These are phyloP conservation scores for Drosophila burlai DNA, from an alignment of 1,140 invertebrate species.

Conservation along the genomic window DNA sequence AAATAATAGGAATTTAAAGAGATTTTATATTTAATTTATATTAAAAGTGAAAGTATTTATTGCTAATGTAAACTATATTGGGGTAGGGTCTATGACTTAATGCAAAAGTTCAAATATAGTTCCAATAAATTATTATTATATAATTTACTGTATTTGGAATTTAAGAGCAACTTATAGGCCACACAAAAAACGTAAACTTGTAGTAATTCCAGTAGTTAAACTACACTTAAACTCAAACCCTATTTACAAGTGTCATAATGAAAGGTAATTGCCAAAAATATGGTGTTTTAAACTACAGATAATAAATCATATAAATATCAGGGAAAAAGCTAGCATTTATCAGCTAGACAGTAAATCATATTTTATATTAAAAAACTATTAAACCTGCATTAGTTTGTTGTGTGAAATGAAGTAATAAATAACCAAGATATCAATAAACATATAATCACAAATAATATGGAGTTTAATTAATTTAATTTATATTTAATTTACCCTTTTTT, in stretches of 20 bases:
- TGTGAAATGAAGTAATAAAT: neutral
- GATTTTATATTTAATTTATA: neutral
- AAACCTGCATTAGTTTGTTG: neutral
- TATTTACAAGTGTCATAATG: neutral
- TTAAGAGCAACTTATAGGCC: too few species aligned
- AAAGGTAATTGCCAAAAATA: neutral
- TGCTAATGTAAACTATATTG: conserved; percentile 11
- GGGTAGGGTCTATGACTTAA: conserved; percentile 7
- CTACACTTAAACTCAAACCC: neutral
- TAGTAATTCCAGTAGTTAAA: neutral
- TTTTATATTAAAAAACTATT: neutral
- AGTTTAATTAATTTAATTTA: neutral
- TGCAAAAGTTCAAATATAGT: too few species aligned
- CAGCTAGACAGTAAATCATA: neutral
- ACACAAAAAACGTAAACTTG: neutral
- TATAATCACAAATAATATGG: too few species aligned
- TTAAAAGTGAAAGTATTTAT: conserved; percentile 62
- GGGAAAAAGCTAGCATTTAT: neutral
- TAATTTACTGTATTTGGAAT: too few species aligned
- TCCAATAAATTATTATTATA: too few species aligned
- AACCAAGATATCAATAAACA: neutral
- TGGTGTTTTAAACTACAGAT: neutral
- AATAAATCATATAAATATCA: neutral
- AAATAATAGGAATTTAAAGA: neutral
- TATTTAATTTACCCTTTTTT: neutral